These are phyloP conservation scores for Macrostomum lignano DNA, from an alignment of 1,140 invertebrate genomes.

Conservation along the genomic window DNA sequence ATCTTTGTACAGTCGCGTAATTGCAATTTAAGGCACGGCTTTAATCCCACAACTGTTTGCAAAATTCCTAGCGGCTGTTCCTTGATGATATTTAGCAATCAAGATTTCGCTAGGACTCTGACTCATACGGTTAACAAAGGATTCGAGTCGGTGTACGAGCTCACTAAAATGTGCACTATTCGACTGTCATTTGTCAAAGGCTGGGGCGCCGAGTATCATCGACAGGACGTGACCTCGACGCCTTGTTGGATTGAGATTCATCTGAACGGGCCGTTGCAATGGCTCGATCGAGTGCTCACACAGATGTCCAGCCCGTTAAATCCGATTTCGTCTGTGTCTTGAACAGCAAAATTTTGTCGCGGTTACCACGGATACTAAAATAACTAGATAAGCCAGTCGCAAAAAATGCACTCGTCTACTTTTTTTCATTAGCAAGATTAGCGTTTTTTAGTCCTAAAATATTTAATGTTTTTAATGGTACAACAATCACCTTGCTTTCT, in stretches of 20 bases:
- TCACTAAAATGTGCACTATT: constrained; percentile 31
- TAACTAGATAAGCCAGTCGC: too few relatives aligned
- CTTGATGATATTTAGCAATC: constrained; percentile 84
- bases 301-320: constrained; percentile 79
- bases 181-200: constrained; percentile 36
- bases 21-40: constrained; percentile 67
- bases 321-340: constrained; percentile 42
- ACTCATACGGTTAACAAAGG: constrained; percentile 63
- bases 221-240: constrained; percentile 31
- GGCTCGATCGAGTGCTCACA: constrained; percentile 76
- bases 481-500: too few relatives aligned
- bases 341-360: too few relatives aligned
- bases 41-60: constrained; percentile 77
- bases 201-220: constrained; percentile 31
- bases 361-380: too few relatives aligned
- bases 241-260: constrained; percentile 53
- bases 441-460: too few relatives aligned
- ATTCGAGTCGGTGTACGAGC: constrained; percentile 29
- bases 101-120: constrained; percentile 68
- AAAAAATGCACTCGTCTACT: too few relatives aligned
- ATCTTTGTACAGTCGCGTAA: constrained; percentile 87
- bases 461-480: too few relatives aligned
- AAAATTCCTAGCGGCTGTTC: constrained; percentile 47
- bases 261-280: constrained; percentile 85
- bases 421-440: too few relatives aligned